Evolutionary conservation across 2,797 vertebrate genomes (phyloP).

Genomic region (Heliangelus exortis): DNA sequence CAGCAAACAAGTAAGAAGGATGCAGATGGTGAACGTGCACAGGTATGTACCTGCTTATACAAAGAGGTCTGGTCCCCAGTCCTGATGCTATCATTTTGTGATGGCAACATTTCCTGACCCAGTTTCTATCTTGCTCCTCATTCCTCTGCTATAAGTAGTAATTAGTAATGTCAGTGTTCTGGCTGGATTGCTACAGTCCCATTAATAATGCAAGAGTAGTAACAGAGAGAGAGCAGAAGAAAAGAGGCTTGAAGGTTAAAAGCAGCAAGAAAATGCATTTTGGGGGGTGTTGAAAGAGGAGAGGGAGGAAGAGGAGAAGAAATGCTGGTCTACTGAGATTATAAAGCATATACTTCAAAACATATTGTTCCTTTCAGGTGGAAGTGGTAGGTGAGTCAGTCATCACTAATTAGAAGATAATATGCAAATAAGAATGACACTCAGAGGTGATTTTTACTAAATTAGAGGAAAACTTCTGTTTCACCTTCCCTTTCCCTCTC

Average conservation of each 20-base stretch:
- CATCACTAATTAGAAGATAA: conserved; percentile 24
- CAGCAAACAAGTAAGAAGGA: neutral
- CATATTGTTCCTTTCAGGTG: conserved; percentile 1
- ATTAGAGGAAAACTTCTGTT: neutral
- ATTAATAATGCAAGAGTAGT: conserved; percentile 76
- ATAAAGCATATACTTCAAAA: conserved; percentile 32
- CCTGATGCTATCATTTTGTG: neutral
- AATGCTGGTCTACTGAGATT: conserved; percentile 32
- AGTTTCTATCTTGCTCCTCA: conserved; percentile 45
- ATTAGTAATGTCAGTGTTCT: conserved; percentile 70
- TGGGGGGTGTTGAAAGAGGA: neutral
- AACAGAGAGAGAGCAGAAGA: conserved; percentile 21
- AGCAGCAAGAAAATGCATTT: conserved; percentile 40
- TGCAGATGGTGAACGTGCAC: fast-evolving
- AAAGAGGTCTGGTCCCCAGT: neutral
- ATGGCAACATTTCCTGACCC: conserved; percentile 27
- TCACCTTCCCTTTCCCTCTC: neutral
- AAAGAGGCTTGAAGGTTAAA: conserved; percentile 77
- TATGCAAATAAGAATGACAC: conserved; percentile 46
- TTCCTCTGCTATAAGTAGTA: conserved; percentile 51
- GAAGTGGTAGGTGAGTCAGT: neutral
- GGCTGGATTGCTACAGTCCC: conserved; percentile 48
- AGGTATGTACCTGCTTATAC: neutral
- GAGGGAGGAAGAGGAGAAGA: neutral
- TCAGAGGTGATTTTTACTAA: conserved; percentile 22